These are phyloP conservation scores for Pocillopora grandis DNA, from an alignment of 92 coral and sea anemone genomes.

Conservation along the genomic window DNA sequence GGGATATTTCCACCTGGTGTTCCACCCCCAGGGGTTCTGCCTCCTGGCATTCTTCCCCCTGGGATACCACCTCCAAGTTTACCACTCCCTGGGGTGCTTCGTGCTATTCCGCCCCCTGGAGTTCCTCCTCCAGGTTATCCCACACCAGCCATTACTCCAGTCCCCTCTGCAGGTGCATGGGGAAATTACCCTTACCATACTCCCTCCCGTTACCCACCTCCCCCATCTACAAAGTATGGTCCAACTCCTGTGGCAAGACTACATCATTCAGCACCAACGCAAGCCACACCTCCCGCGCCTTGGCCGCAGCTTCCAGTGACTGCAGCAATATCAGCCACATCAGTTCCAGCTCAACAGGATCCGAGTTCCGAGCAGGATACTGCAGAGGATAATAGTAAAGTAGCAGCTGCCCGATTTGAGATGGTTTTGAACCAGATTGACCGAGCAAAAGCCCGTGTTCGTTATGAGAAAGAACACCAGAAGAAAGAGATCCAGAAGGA, in stretches of 20 bases:
- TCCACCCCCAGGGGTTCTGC: conserved; percentile 28
- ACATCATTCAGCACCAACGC: conserved; percentile 38
- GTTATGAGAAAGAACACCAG: conserved; percentile 33
- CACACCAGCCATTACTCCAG: conserved; percentile 8
- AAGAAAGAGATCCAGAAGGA: conserved; percentile 37
- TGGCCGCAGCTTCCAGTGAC: neutral
- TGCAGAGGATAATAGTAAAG: conserved; percentile 33
- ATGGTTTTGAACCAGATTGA: conserved; percentile 91
- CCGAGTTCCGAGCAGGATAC: neutral
- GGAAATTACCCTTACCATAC: conserved; percentile 31
- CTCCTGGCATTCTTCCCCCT: conserved; percentile 34
- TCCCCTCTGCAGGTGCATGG: conserved; percentile 30
- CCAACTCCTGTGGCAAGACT: conserved; percentile 52
- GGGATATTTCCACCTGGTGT: conserved; percentile 52
- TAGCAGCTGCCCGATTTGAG: conserved; percentile 81
- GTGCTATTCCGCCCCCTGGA: conserved; percentile 44
- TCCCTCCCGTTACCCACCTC: conserved; percentile 23
- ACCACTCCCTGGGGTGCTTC: conserved; percentile 37
- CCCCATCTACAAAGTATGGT: conserved; percentile 28
- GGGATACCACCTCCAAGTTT: conserved; percentile 49
- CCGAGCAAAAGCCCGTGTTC: conserved; percentile 50
- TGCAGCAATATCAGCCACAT: neutral
- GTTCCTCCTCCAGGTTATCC: conserved; percentile 32
- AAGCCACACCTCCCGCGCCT: conserved; percentile 5
- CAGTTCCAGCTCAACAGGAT: conserved; percentile 27